Conservation (phyloP, 2,888 invertebrate genomes). For the Xanthorhoe designata region DNA sequence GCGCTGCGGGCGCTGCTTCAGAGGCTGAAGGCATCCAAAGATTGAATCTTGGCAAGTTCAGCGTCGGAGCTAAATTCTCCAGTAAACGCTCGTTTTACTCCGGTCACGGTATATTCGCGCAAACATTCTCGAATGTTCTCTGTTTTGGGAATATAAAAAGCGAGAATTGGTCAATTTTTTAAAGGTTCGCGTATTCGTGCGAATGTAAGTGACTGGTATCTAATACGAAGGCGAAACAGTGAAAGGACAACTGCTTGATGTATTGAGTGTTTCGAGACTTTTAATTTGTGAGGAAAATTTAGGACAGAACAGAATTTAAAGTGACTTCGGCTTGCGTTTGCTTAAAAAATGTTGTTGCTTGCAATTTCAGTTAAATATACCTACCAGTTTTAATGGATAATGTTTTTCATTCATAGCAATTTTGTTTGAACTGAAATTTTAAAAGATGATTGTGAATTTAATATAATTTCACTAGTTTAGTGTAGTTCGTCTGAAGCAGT, state of each 20-base stretch:
- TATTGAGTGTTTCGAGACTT: constrained; percentile 21
- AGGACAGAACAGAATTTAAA: neutral
- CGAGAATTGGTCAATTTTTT: too few relatives aligned
- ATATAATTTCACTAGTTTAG: neutral
- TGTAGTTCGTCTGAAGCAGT: constrained; percentile 32
- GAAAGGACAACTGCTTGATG: constrained; percentile 17
- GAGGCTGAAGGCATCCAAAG: constrained; percentile 73
- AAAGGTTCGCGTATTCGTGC: too few relatives aligned
- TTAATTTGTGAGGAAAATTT: neutral
- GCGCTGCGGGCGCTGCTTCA: constrained; percentile 92
- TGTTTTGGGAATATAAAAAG: too few relatives aligned
- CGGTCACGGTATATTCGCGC: too few relatives aligned
- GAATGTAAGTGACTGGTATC: too few relatives aligned
- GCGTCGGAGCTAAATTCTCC: constrained; percentile 19
- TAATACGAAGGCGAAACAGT: neutral
- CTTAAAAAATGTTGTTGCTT: neutral
- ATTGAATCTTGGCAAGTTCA: constrained; percentile 27
- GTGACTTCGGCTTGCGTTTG: neutral
- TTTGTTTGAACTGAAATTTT: neutral
- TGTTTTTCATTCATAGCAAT: neutral
- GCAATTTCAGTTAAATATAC: neutral
- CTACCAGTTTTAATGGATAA: neutral
- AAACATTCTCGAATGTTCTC: too few relatives aligned
- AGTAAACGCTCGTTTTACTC: constrained; percentile 1
- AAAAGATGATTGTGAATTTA: neutral